Evolutionary conservation across 2,113 vertebrate genomes (phyloP).

Genomic region (Neodontobutis hainanensis): DNA sequence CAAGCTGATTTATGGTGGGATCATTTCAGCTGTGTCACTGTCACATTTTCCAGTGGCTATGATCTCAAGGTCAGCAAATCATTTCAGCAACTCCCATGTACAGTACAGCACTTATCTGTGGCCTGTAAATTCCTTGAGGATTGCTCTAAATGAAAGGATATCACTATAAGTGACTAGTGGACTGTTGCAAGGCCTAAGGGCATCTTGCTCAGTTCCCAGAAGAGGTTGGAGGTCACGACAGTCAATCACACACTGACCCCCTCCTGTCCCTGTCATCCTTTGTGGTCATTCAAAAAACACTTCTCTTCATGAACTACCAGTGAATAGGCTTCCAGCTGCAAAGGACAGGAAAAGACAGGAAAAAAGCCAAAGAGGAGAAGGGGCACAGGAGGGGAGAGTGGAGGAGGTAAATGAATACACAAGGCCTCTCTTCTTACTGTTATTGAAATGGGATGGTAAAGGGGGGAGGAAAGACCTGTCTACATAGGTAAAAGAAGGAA

Average conservation of each 20-base stretch:
- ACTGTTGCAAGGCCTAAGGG: constrained; percentile 57
- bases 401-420: constrained; percentile 56
- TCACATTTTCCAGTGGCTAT: neutral
- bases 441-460: constrained; percentile 68
- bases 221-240: constrained; percentile 72
- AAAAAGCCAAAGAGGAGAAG: constrained; percentile 39
- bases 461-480: constrained; percentile 44
- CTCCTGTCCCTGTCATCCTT: constrained; percentile 57
- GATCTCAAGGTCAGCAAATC: constrained; percentile 24
- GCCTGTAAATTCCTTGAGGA: constrained; percentile 32
- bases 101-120: constrained; percentile 41
- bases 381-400: constrained; percentile 24
- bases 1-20: constrained; percentile 31
- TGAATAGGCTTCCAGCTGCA: constrained; percentile 77
- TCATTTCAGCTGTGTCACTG: neutral
- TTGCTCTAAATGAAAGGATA: constrained; percentile 37
- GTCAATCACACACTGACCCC: constrained; percentile 72
- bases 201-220: constrained; percentile 50
- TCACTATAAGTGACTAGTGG: constrained; percentile 43
- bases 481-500: constrained; percentile 50
- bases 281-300: constrained; percentile 61
- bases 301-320: constrained; percentile 76
- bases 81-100: constrained; percentile 18
- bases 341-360: constrained; percentile 66
- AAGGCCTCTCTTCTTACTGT: constrained; percentile 65